Evolutionary conservation across 2,888 invertebrate genomes (phyloP).

Genomic region (Cantharis lateralis): DNA sequence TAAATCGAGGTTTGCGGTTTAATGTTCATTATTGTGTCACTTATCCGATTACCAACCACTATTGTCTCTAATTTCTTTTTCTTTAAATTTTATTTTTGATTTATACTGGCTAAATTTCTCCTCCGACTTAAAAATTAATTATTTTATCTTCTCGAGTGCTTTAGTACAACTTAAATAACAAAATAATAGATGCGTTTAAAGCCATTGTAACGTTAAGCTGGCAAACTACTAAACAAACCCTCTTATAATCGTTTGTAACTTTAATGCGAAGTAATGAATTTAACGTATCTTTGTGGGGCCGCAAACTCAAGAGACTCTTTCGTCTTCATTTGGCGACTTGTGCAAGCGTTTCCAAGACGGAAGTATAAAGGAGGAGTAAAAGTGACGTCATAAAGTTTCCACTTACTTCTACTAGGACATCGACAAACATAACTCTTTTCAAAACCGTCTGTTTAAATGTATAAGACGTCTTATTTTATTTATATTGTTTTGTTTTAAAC

Average conservation of each 20-base stretch:
- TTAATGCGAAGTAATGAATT: slow-evolving; percentile 44
- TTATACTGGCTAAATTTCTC: background rate
- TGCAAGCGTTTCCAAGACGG: slow-evolving; percentile 35
- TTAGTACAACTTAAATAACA: background rate
- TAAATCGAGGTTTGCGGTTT: slow-evolving; percentile 21
- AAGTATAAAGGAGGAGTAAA: slow-evolving; percentile 33
- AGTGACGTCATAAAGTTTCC: slow-evolving; percentile 46
- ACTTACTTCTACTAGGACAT: slow-evolving; percentile 38
- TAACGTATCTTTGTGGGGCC: slow-evolving; percentile 40
- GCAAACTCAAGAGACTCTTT: slow-evolving; percentile 39
- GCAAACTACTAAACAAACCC: slow-evolving; percentile 34
- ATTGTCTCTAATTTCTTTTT: background rate
- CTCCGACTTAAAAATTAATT: background rate
- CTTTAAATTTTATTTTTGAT: background rate
- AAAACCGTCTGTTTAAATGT: slow-evolving; percentile 43
- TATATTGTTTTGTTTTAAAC: slow-evolving; percentile 31
- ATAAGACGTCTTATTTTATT: slow-evolving; percentile 33
- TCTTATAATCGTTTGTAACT: slow-evolving; percentile 43
- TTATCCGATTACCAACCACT: slow-evolving; percentile 8
- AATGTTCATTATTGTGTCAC: slow-evolving; percentile 33
- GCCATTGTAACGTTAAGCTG: slow-evolving; percentile 28
- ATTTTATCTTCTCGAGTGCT: background rate
- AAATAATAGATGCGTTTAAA: slow-evolving; percentile 19
- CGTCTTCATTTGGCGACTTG: slow-evolving; percentile 44
- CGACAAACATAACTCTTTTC: slow-evolving; percentile 41